phyloP scores from a whole-genome alignment of 2,797 vertebrate species.

The Oreochromis grahami region DNA sequence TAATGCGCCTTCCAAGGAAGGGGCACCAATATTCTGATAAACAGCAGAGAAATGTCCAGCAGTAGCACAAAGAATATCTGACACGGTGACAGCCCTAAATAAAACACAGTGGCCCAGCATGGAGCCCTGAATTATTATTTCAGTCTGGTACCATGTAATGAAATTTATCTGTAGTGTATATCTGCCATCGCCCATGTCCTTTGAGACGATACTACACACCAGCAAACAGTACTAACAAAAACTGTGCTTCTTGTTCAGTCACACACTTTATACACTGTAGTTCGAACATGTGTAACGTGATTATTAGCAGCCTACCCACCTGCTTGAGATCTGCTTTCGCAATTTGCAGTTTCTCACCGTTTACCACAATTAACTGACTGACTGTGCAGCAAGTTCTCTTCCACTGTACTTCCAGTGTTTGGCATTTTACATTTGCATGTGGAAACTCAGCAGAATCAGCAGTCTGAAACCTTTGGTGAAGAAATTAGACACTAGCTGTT shows the following conservation, averaged over 20 bases:
- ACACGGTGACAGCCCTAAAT: neutral
- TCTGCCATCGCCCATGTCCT: neutral
- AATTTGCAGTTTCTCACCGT: neutral
- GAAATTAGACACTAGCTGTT: neutral
- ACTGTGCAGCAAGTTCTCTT: accelerated
- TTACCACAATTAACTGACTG: neutral
- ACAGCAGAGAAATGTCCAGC: neutral
- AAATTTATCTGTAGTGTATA: neutral
- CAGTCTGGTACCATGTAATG: neutral
- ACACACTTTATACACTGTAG: neutral
- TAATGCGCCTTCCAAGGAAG: neutral
- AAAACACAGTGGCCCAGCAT: neutral
- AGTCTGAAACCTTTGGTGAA: neutral
- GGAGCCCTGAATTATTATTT: neutral
- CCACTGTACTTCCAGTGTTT: neutral
- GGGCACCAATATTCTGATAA: neutral
- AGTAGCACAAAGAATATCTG: neutral
- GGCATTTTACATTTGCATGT: neutral
- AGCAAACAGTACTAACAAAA: neutral
- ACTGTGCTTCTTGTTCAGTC: neutral
- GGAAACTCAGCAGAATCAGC: neutral
- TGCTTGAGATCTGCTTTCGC: neutral
- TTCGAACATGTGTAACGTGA: neutral
- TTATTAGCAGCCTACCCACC: neutral
- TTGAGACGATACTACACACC: neutral